phyloP scores from a whole-genome alignment of 2,888 invertebrate genomes.

The Polyploca ridens region DNA sequence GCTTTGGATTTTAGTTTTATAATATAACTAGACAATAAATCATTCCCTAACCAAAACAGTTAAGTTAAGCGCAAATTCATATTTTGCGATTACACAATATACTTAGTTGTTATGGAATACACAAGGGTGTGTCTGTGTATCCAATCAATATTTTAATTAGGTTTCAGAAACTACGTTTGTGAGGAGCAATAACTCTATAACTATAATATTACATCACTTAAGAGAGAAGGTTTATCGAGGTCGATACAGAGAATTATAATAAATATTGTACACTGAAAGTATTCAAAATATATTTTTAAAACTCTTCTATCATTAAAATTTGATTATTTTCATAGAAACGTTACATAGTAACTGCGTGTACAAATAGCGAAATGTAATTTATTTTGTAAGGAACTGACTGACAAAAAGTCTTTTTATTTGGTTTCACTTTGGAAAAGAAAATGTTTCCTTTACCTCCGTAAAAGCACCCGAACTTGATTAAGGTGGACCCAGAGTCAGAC shows the following conservation, averaged over 20 bases:
- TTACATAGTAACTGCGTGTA: neutral
- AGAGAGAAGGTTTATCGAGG: too few species aligned
- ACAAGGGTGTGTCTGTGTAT: constrained; percentile 33
- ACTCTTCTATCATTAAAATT: neutral
- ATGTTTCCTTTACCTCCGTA: constrained; percentile 38
- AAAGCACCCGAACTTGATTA: constrained; percentile 42
- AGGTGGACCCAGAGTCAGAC: constrained; percentile 38
- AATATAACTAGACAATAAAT: neutral
- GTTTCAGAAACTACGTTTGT: constrained; percentile 2
- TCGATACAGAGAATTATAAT: too few species aligned
- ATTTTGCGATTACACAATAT: neutral
- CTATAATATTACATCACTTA: too few species aligned
- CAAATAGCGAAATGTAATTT: constrained; percentile 5
- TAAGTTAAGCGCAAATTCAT: neutral
- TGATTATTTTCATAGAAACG: neutral
- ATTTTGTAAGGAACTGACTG: constrained; percentile 1
- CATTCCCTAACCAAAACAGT: neutral
- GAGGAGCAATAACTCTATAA: neutral
- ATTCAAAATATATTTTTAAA: neutral
- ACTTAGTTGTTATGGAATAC: constrained; percentile 38
- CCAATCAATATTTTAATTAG: constrained; percentile 25
- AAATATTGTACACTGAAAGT: too few species aligned
- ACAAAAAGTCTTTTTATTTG: constrained; percentile 8
- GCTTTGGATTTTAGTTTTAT: neutral
- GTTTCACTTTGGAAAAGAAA: constrained; percentile 8